Evolutionary conservation across 2,797 vertebrate species (phyloP), one percentile per base, ranked within the genome.

Genomic region (Yasuhikotakia modesta): DNA sequence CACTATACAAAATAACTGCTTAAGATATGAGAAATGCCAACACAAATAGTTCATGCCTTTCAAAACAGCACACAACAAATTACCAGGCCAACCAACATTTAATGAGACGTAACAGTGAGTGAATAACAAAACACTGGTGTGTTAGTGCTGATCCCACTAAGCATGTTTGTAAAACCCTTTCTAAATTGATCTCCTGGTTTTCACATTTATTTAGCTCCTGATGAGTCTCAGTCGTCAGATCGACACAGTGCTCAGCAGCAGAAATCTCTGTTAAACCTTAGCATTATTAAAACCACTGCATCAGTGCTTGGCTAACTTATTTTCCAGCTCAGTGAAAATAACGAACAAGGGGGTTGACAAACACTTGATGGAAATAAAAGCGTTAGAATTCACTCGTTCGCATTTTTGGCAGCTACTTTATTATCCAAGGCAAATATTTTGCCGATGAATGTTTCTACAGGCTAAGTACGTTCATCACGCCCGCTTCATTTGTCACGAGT

Each of bases 321-420:
- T 94, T 93, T 93, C 90, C 92, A 93, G 88, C 91, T 92, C 89
- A 89, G 76, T 90, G 90, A 86, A 83, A 93, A 90, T 90, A 92
- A 87, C 78, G 79, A 85, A 79, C 79, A 87, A 87, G 86, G 82
- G 87, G 87, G 85, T 90, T 90, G 87, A 91, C 90, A 92, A 90
- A 93, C 88, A 88, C 86, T 89, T 88, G 75, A 88, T 86, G 85
- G 82, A 82, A 76, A 74, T 68, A 73, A 66, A 50, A 86, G 79
- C 81, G 88, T 89, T 83, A 83, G 70, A 85, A 90, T 85, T 78
- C 78, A 80, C 84, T 69, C 65, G 60, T 81, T 82, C 79, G 72
- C 63, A 55, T 82, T 84, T 55, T 76, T 86, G 73, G 83, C 85
- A 90, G 85, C 86, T 88, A 86, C 79, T 87, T 79, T 78, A 67